Evolutionary conservation across 2,113 vertebrate species (phyloP), one percentile per base, ranked within the genome.

Genomic region (Oncorhynchus masou): DNA sequence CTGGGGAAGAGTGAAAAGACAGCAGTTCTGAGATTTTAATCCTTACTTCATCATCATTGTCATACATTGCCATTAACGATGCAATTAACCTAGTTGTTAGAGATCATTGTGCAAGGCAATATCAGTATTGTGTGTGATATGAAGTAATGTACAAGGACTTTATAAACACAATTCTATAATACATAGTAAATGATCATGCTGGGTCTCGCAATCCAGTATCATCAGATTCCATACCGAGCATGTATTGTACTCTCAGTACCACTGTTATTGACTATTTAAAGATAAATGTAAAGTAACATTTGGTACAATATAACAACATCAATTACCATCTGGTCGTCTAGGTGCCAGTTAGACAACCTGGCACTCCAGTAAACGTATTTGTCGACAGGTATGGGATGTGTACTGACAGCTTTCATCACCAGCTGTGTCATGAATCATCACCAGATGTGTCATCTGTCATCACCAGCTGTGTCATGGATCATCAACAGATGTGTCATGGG

Each of bases 41-140:
- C 45, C 29, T 71, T 45, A 45, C 39, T 45, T 45, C 39, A 45
- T 45, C 39, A 45, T 74, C 68, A 79, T 74, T 11, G 2, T 57
- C 68, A 71, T 59, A 24, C 16, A 57, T 71, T 68, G 78, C 83
- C 77, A 79, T 81, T 60, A n/a, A 84, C 73, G 49, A 70, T 54
- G 69, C 82, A 88, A 85, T 85, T 77, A 76, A 81, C 84, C 76
- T 82, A 82, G 64, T 49, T 1, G 49, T 57, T 24, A 77, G 74
- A 88, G 85, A 82, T 83, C 81, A 84, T 66, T 25, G 72, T 78
- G 84, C 80, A 78, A 84, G 77, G 80, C 64, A 66, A 78, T 76
- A 75, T 70, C 79, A 79, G 81, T 78, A 70, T 78, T 2, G 74
- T 45, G 31, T 74, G 78, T 54, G 65, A 19, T 54, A 4, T 19